Percentiles rank a stretch among this genome's conserved stretches.
Conservation (phyloP, 2,113 vertebrate species). For the Cathartes aura region DNA sequence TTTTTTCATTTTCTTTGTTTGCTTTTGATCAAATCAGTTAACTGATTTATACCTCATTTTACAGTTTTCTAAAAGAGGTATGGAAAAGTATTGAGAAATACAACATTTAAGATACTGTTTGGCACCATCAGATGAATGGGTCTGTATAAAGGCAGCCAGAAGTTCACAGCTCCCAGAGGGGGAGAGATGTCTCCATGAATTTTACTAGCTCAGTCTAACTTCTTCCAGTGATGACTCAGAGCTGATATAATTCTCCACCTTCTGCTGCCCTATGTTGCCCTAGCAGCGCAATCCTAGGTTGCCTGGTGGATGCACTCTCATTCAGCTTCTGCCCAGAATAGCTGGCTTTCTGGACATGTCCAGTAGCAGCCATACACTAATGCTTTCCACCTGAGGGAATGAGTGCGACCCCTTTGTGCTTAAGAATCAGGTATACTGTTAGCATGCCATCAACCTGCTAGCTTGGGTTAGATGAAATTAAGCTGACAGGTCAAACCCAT, state of each 20-base stretch:
- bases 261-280: neutral
- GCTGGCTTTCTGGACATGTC: neutral
- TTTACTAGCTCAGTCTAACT: neutral
- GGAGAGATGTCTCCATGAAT: neutral
- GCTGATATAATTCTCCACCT: neutral
- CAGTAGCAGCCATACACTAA: neutral
- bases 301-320: neutral
- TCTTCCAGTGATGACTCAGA: neutral
- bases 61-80: neutral
- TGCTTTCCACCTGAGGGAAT: neutral
- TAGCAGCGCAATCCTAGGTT: neutral
- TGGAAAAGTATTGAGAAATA: neutral
- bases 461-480: neutral
- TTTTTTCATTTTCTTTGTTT: neutral
- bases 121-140: neutral
- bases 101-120: neutral
- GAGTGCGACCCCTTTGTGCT: neutral
- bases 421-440: neutral
- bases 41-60: neutral
- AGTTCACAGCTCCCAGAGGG: neutral
- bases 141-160: neutral
- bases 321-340: neutral
- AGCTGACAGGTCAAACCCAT: neutral
- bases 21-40: constrained; percentile 26
- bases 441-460: neutral